Evolutionary conservation across 2,797 vertebrate genomes (phyloP), one percentile per base, ranked within the genome.

Genomic region (Naso thynnoides): DNA sequence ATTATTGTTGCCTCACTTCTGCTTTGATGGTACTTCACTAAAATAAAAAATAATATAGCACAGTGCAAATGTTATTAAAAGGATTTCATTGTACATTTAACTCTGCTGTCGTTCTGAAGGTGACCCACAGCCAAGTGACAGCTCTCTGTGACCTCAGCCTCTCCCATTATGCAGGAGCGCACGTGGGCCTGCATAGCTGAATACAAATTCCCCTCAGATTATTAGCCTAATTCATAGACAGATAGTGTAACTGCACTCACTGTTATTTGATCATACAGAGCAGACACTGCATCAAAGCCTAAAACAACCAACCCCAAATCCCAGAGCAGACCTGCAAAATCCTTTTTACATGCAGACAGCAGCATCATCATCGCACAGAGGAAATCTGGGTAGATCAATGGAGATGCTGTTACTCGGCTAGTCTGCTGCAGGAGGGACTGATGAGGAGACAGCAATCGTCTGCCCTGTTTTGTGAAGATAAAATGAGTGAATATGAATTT

Each of bases 361-460:
- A 49, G 55, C 81, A n/a, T 64, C 65, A 39, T 5, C 59, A 41
- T 39, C 71, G 31, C 11, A 41, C 60, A 23, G 27, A 73, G 69
- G 57, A 54, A 55, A 76, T 80, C 80, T 65, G 68, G 70, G 39
- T 26, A 69, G 84, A 84, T 86, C 70, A 74, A 74, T 73, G 61
- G 38, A 70, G 68, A 68, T 5, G 16, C 63, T 68, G 39, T 70
- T 80, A 67, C 50, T 55, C 1, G 27, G 31, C 57, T 61, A 33
- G 67, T 70, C 33, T 59, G 57, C 41, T 27, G 44, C 65, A 70
- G 70, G 47, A 48, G 9, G 19, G 53, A 36, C 52, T 83, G 73
- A 91, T 71, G 61, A 85, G 52, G 44, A 76, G 75, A 54, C 62
- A 0, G 72, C 76, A 66, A 61, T 81, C 53, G 47, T 70, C 67